Percentiles rank a stretch among this genome's conserved stretches.
These are phyloP conservation scores for Rhinoraja longicauda DNA, from an alignment of 2,797 vertebrate genomes.

Conservation along the genomic window DNA sequence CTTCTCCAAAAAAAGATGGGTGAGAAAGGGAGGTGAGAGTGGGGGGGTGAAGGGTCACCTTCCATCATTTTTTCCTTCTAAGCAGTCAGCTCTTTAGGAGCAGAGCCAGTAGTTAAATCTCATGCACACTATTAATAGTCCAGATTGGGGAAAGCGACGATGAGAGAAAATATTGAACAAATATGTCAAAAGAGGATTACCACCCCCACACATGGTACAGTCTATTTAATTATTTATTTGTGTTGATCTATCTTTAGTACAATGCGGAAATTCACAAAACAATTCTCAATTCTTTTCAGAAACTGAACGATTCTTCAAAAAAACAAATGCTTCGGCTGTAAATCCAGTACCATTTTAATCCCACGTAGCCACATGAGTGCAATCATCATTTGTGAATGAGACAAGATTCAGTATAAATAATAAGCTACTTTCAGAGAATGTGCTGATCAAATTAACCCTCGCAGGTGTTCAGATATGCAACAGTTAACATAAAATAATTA, in stretches of 20 bases:
- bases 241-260: not conserved
- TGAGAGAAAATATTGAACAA: not conserved
- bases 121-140: not conserved
- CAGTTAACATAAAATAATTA: too few species aligned
- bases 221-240: too few species aligned
- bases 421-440: constrained; percentile 35
- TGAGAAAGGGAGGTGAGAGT: not conserved
- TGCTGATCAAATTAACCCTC: constrained; percentile 29
- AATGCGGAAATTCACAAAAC: not conserved
- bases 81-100: not conserved
- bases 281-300: not conserved
- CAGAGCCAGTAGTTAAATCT: not conserved
- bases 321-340: not conserved
- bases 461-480: too few species aligned
- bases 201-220: not conserved
- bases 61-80: not conserved
- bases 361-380: not conserved
- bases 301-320: not conserved
- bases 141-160: not conserved
- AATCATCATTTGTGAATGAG: not conserved
- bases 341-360: not conserved
- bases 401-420: constrained; percentile 33
- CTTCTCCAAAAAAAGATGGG: not conserved
- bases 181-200: not conserved
- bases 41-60: not conserved